Evolutionary conservation across 2,113 vertebrate species (phyloP).

Genomic region (Motacilla tschutschensis): DNA sequence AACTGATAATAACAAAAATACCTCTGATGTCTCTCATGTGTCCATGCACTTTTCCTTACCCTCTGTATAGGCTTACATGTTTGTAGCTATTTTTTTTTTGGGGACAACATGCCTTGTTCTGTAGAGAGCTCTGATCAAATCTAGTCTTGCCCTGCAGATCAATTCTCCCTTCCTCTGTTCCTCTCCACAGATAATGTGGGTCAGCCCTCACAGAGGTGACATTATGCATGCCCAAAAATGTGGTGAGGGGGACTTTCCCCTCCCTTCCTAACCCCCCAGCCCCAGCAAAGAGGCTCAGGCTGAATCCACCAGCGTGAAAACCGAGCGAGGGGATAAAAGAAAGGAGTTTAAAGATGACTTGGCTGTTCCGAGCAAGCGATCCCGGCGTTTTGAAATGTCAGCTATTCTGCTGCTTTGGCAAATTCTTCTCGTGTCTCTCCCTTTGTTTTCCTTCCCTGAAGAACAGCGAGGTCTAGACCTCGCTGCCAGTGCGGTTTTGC

Average conservation of each 20-base stretch:
- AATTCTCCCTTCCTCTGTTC: neutral
- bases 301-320: neutral
- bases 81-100: neutral
- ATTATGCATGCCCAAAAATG: neutral
- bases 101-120: neutral
- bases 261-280: neutral
- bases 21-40: neutral
- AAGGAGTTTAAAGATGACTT: constrained; percentile 38
- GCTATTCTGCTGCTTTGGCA: constrained; percentile 55
- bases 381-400: constrained; percentile 39
- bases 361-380: neutral
- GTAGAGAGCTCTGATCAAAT: neutral
- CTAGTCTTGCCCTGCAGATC: neutral
- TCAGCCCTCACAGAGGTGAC: neutral
- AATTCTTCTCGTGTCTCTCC: constrained; percentile 40
- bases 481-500: constrained; percentile 18
- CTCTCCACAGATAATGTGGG: neutral
- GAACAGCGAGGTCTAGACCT: constrained; percentile 21
- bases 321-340: neutral
- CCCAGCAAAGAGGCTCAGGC: neutral
- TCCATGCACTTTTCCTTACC: neutral
- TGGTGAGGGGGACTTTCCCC: neutral
- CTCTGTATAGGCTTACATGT: rapidly evolving
- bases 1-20: neutral
- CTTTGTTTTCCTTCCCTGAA: constrained; percentile 57